phyloP scores from a whole-genome alignment of 2,113 vertebrate genomes.

The Labrus mixtus region DNA sequence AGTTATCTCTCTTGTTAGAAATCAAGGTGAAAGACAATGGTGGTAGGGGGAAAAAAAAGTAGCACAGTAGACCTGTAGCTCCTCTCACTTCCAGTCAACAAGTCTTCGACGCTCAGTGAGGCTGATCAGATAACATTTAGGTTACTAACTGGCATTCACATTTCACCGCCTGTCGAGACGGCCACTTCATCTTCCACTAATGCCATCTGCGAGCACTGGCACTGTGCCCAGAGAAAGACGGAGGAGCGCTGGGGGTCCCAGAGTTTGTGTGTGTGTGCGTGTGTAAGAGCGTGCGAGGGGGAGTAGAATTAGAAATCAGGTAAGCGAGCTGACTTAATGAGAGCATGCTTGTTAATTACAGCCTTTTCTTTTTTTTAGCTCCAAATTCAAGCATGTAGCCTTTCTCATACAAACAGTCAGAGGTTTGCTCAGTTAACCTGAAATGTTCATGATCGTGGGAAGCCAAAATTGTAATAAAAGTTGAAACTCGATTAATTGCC shows the following conservation, averaged over 20 bases:
- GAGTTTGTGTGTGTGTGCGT: constrained; percentile 3
- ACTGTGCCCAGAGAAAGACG: constrained; percentile 64
- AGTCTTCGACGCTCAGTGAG: constrained; percentile 45
- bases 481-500: too few relatives aligned
- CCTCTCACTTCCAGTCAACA: constrained; percentile 54
- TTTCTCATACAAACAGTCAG: neutral
- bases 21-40: too few relatives aligned
- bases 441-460: too few relatives aligned
- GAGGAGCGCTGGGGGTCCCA: constrained; percentile 8
- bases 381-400: neutral
- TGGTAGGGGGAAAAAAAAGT: too few relatives aligned
- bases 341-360: constrained; percentile 16
- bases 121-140: constrained; percentile 61
- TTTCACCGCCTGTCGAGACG: constrained; percentile 70
- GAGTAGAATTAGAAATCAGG: constrained; percentile 36
- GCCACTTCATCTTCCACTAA: constrained; percentile 75
- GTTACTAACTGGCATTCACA: constrained; percentile 75
- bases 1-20: neutral
- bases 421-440: too few relatives aligned
- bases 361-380: constrained; percentile 19
- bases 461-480: too few relatives aligned
- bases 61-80: constrained; percentile 50
- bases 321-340: constrained; percentile 47
- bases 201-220: constrained; percentile 79
- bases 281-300: constrained; percentile 6